These are phyloP conservation scores for Anguilla megastoma DNA, from an alignment of 2,797 vertebrate genomes.

Conservation along the genomic window DNA sequence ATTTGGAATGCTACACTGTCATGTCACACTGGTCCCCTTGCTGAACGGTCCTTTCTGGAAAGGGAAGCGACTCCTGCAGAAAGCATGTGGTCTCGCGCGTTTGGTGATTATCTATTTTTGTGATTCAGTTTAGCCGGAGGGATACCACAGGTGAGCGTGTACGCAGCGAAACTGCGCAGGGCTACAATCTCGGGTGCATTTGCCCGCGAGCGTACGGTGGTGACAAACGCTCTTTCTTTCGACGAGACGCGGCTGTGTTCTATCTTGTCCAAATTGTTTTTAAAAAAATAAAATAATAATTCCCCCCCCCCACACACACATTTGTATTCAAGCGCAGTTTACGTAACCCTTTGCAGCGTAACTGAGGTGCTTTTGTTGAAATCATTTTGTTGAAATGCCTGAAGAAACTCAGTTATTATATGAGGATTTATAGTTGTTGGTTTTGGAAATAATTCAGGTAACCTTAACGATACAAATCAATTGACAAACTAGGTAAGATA, in stretches of 20 bases:
- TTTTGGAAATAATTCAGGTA: not conserved
- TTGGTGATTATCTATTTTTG: not conserved
- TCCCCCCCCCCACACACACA: no score
- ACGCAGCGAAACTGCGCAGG: not conserved
- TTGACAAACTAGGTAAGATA: not conserved
- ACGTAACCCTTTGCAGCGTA: not conserved
- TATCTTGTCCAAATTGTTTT: slow-evolving; percentile 5
- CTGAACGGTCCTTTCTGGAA: not conserved
- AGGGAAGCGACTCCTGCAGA: not conserved
- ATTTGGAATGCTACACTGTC: not conserved
- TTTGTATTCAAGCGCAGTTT: not conserved
- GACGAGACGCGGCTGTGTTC: not conserved
- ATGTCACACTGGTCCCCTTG: not conserved
- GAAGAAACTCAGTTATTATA: not conserved
- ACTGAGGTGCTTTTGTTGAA: not conserved
- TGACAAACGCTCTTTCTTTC: not conserved
- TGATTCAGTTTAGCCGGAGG: not conserved
- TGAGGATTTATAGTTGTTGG: not conserved
- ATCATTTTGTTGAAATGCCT: not conserved
- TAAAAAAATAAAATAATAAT: no score
- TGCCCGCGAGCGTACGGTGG: not conserved
- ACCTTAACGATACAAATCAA: not conserved
- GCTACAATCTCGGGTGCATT: not conserved
- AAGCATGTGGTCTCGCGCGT: not conserved
- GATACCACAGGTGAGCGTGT: not conserved